These are phyloP conservation scores for Lasiurus borealis DNA, from an alignment of 2,113 vertebrate genomes.

Conservation along the genomic window DNA sequence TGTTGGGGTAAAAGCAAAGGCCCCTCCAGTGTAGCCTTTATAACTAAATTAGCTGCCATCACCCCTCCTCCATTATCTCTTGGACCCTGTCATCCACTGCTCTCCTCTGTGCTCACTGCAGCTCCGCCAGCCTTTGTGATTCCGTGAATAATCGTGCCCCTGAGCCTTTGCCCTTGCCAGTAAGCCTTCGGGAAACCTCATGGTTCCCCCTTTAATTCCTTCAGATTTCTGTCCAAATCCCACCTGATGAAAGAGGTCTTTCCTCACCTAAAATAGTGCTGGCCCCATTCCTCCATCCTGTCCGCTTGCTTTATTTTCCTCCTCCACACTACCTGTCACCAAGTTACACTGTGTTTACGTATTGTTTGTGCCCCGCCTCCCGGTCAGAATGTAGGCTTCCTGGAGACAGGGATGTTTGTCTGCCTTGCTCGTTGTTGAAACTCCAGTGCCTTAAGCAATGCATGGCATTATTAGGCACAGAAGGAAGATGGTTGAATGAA, in stretches of 20 bases:
- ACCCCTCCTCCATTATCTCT: neutral
- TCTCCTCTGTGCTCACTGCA: neutral
- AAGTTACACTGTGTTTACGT: neutral
- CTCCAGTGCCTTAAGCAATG: neutral
- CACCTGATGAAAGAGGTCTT: neutral
- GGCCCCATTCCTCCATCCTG: neutral
- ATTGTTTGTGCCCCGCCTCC: neutral
- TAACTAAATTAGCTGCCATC: neutral
- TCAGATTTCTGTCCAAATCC: slow-evolving; percentile 35
- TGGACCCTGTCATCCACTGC: neutral
- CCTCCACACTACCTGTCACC: neutral
- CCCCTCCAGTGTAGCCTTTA: neutral
- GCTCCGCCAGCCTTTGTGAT: neutral
- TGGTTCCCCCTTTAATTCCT: neutral
- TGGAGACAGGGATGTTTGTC: neutral
- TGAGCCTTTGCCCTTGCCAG: neutral
- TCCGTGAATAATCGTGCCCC: neutral
- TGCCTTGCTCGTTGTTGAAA: neutral
- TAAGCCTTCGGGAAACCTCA: neutral
- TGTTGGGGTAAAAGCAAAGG: slow-evolving; percentile 25
- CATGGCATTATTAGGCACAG: neutral
- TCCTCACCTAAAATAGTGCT: neutral
- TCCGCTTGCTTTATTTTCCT: slow-evolving; percentile 1
- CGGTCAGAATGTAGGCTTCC: neutral
- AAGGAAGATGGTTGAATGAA: neutral